Percentiles rank a stretch among this genome's conserved stretches.
Evolutionary conservation across 1,140 invertebrate species (phyloP).

Genomic region (Hydropsyche tenuis): DNA sequence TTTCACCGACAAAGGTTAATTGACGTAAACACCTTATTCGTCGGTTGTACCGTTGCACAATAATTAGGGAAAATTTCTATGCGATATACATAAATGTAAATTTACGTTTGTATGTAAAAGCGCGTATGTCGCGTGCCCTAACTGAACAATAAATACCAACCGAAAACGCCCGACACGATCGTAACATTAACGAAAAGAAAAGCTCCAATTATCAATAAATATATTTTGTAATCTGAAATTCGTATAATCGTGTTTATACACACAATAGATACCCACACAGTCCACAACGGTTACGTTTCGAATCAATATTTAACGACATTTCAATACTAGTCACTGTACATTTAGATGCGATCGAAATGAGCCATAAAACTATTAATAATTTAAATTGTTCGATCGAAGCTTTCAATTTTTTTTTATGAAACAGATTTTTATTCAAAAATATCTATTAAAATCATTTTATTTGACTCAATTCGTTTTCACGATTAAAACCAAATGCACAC

Average conservation of each 20-base stretch:
- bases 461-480: not conserved
- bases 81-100: not conserved
- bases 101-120: no score
- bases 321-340: not conserved
- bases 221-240: no score
- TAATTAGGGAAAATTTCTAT: conserved; percentile 9
- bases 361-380: not conserved
- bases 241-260: no score
- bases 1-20: conserved; percentile 18
- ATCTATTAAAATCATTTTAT: no score
- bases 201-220: no score
- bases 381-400: not conserved
- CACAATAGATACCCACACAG: no score
- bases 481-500: no score
- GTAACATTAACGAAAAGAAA: no score
- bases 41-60: not conserved
- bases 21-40: conserved; percentile 25
- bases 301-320: not conserved
- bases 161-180: not conserved
- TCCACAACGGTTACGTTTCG: no score
- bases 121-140: not conserved
- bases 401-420: no score
- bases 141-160: not conserved
- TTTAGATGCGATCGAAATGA: not conserved
- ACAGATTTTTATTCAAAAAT: no score